Base-by-base conservation (phyloP, 37 sponge, comb jelly and placozoan genomes). In the Cladorhizidae sp. region DNA sequence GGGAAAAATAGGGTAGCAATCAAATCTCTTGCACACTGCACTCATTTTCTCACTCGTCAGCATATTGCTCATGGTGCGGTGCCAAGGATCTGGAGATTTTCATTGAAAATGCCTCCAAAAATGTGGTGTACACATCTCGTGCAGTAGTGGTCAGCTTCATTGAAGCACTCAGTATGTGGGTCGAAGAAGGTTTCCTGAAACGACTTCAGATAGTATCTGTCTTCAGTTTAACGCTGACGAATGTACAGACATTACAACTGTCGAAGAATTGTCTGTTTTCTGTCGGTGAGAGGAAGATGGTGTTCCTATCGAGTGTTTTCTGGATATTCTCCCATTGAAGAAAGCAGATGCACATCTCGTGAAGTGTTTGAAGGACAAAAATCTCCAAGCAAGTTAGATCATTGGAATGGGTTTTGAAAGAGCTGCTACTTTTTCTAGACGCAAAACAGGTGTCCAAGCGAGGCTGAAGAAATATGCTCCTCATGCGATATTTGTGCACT, bases 201-300 rank as follows among this genome's bases (percentile, higher is more conserved):
- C 89, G 76, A 61, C 90, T 80, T 78, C 64, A 80, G 18, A 72
- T 56, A 51, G 90, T 78, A 79, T 63, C 64, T 43, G n/a, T n/a
- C 25, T 67, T 69, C 80, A 67, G 51, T 75, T 82, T 58, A 85
- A 80, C 72, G 90, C 85, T 69, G 81, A 90, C 75, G 90, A 90
- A 55, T 85, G 90, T 59, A 90, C 79, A 52, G 90, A 89, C 73
- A 65, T 83, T 74, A 57, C 90, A 73, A 84, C 81, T 56, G 38
- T 90, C 29, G 90, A 90, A 79, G 90, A 90, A 78, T 20, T 90
- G 72, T 84, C 85, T 28, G 50, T 85, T 36, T 90, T 74, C 77
- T 90, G 77, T 75, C 82, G 82, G 23, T 90, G 85, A 82, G 90
- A 80, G 58, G 85, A 89, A 80, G 9, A 84, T 83, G 90, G 90